phyloP scores from a whole-genome alignment of 2,797 vertebrate species.

The Tragelaphus eurycerus region DNA sequence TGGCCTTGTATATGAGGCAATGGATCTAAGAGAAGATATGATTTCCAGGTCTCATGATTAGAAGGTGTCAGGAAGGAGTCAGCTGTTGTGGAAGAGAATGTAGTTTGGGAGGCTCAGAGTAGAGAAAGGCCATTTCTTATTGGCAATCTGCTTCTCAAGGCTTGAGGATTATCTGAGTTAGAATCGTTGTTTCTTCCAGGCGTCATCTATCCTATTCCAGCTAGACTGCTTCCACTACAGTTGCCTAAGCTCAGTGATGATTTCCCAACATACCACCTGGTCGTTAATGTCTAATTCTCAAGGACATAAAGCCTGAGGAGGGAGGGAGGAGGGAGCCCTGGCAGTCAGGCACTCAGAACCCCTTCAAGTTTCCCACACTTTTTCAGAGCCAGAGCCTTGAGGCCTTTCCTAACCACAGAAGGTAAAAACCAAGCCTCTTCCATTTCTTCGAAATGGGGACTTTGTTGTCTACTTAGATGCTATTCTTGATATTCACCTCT shows the following conservation, averaged over 20 bases:
- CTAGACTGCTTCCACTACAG: neutral
- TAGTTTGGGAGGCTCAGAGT: neutral
- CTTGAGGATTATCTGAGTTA: neutral
- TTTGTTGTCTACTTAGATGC: neutral
- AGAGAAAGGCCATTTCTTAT: neutral
- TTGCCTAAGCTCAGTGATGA: neutral
- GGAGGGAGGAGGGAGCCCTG: neutral
- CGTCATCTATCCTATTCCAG: neutral
- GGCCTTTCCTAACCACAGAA: neutral
- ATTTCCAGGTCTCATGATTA: neutral
- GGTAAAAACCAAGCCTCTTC: neutral
- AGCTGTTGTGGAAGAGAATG: neutral
- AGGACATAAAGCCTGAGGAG: neutral
- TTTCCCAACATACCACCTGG: accelerated
- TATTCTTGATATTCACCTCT: neutral
- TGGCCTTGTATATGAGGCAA: neutral
- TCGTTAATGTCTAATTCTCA: neutral
- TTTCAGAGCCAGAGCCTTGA: neutral
- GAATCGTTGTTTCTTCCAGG: neutral
- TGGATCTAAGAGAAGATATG: neutral
- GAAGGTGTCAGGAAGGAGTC: neutral
- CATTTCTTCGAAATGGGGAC: neutral
- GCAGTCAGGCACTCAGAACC: neutral
- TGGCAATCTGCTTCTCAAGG: neutral
- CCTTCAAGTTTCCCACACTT: neutral